phyloP scores from a whole-genome alignment of 2,113 vertebrate genomes.

The Oncorhynchus tshawytscha region DNA sequence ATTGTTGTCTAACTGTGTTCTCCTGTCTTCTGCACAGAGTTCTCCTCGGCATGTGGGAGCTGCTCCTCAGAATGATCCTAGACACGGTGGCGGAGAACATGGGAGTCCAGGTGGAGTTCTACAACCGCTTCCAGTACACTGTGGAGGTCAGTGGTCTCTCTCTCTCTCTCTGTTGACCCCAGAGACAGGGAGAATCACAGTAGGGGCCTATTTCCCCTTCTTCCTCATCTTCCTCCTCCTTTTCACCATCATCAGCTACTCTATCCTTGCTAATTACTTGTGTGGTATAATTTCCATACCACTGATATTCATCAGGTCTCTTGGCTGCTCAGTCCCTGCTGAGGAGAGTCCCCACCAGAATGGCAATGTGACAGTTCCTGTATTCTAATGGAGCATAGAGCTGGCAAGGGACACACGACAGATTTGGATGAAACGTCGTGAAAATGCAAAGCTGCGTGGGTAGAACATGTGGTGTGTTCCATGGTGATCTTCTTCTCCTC shows the following conservation, averaged over 20 bases:
- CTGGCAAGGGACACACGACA: constrained; percentile 40
- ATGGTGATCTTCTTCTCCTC: constrained; percentile 35
- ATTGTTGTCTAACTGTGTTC: constrained; percentile 2
- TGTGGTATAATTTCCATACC: constrained; percentile 39
- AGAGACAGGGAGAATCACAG: too few species aligned
- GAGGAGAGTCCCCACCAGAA: constrained; percentile 40
- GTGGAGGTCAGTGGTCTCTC: constrained; percentile 77
- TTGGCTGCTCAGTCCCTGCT: constrained; percentile 17
- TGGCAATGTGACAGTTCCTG: constrained; percentile 49
- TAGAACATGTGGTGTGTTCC: constrained; percentile 34
- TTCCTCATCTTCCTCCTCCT: not conserved
- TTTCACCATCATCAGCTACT: constrained; percentile 6
- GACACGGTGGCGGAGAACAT: constrained; percentile 78
- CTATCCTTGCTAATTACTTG: constrained; percentile 1
- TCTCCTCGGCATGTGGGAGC: constrained; percentile 83
- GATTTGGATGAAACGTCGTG: constrained; percentile 49
- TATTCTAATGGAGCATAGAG: constrained; percentile 43
- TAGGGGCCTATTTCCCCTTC: not conserved
- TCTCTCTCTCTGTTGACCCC: not conserved
- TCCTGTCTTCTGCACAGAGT: constrained; percentile 63
- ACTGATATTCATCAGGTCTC: constrained; percentile 48
- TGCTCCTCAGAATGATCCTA: constrained; percentile 82
- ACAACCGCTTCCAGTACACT: constrained; percentile 85
- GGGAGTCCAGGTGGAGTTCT: constrained; percentile 85
- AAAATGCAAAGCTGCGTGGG: constrained; percentile 29